Conservation (phyloP, 2,888 invertebrate genomes). For the Chloromyia formosa region DNA sequence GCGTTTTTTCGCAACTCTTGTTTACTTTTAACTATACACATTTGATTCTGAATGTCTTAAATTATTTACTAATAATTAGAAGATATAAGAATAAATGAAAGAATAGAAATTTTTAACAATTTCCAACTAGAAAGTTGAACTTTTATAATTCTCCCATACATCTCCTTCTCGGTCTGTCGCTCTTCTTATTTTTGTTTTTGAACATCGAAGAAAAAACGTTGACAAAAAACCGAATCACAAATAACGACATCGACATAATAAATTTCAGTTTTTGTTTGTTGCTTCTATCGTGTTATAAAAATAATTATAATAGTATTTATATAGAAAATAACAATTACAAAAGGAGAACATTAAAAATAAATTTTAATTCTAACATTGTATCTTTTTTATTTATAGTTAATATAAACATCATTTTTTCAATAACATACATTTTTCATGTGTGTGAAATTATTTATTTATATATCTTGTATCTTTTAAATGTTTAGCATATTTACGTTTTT, state of each 20-base stretch:
- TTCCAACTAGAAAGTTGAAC: slow-evolving; percentile 46
- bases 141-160: not conserved
- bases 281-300: slow-evolving; percentile 36
- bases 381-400: slow-evolving; percentile 36
- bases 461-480: slow-evolving; percentile 7
- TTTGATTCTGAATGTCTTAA: slow-evolving; percentile 40
- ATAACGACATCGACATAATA: slow-evolving; percentile 44
- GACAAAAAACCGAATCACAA: slow-evolving; percentile 46
- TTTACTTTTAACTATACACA: slow-evolving; percentile 43
- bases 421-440: slow-evolving; percentile 30
- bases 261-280: slow-evolving; percentile 23
- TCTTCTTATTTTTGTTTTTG: slow-evolving; percentile 26
- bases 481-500: slow-evolving; percentile 24
- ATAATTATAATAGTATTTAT: slow-evolving; percentile 33
- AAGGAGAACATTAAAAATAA: slow-evolving; percentile 44
- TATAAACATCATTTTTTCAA: slow-evolving; percentile 30
- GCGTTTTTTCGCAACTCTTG: not conserved
- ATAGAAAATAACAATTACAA: slow-evolving; percentile 46
- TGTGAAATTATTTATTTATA: slow-evolving; percentile 17
- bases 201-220: slow-evolving; percentile 28
- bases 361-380: slow-evolving; percentile 19
- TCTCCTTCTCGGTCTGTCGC: too few species aligned
- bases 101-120: slow-evolving; percentile 47
- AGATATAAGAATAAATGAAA: slow-evolving; percentile 28
- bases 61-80: slow-evolving; percentile 34